Evolutionary conservation across 2,888 invertebrate species (phyloP).

Genomic region (Apamea monoglypha): DNA sequence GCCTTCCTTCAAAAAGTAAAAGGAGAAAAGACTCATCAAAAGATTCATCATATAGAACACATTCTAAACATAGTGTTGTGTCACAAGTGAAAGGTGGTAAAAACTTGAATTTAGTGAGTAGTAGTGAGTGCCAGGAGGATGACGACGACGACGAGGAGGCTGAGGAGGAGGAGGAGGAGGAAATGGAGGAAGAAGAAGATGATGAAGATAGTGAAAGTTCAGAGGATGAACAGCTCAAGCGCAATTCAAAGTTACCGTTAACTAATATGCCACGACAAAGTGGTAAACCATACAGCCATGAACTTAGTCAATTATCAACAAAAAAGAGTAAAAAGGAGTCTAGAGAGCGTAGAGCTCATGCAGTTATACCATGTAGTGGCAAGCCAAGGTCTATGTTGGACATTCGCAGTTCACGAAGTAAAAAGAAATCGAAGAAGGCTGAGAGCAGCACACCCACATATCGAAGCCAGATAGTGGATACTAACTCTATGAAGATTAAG

Average conservation of each 20-base stretch:
- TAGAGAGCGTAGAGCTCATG: constrained; percentile 83
- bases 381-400: constrained; percentile 89
- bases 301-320: constrained; percentile 90
- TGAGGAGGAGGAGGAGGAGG: constrained; percentile 68
- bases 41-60: constrained; percentile 82
- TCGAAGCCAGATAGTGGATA: constrained; percentile 92
- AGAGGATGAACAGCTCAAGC: constrained; percentile 87
- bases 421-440: constrained; percentile 87
- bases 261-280: constrained; percentile 83
- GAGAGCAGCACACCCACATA: constrained; percentile 86
- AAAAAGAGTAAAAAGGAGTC: constrained; percentile 87
- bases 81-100: constrained; percentile 88
- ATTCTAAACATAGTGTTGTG: constrained; percentile 80
- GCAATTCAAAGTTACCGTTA: constrained; percentile 87
- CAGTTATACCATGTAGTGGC: constrained; percentile 86
- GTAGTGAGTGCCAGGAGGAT: constrained; percentile 86
- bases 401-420: constrained; percentile 85
- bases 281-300: constrained; percentile 90
- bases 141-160: constrained; percentile 76
- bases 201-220: constrained; percentile 81
- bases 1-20: constrained; percentile 82
- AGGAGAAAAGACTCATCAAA: constrained; percentile 85
- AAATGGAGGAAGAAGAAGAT: constrained; percentile 70
- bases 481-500: constrained; percentile 92
- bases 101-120: constrained; percentile 89